Percentiles rank a stretch among this genome's conserved stretches.
These are phyloP conservation scores for Stichopus chloronotus DNA, from an alignment of 35 echinoderm and acorn worm species.

Conservation along the genomic window DNA sequence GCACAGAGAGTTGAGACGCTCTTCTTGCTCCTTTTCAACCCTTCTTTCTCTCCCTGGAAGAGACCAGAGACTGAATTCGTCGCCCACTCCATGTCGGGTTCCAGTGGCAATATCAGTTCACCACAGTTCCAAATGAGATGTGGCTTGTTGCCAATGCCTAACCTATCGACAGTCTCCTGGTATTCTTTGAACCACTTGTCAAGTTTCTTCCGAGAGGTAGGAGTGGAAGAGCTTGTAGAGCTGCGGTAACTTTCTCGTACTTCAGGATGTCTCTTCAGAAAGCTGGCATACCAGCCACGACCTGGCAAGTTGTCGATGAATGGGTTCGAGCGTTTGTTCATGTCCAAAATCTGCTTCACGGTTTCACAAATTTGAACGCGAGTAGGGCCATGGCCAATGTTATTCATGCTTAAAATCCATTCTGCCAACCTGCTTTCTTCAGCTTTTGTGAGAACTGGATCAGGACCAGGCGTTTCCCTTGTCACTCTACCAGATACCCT, in stretches of 20 bases:
- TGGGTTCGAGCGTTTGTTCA: slow-evolving; percentile 31
- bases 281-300: slow-evolving; percentile 29
- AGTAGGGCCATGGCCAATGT: slow-evolving; percentile 44
- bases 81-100: slow-evolving; percentile 32
- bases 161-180: slow-evolving; percentile 28
- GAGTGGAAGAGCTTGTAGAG: not conserved
- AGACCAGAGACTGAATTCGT: not conserved
- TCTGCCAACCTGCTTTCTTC: slow-evolving; percentile 43
- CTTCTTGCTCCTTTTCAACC: not conserved
- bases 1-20: slow-evolving; percentile 23
- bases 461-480: slow-evolving; percentile 30
- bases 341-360: slow-evolving; percentile 38
- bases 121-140: slow-evolving; percentile 40
- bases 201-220: slow-evolving; percentile 33
- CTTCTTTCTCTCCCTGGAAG: slow-evolving; percentile 16
- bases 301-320: slow-evolving; percentile 38
- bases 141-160: slow-evolving; percentile 11
- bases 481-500: slow-evolving; percentile 30
- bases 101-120: not conserved
- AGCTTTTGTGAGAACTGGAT: slow-evolving; percentile 41
- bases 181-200: slow-evolving; percentile 51
- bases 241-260: slow-evolving; percentile 1
- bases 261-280: slow-evolving; percentile 35
- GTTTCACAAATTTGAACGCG: slow-evolving; percentile 14
- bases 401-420: slow-evolving; percentile 43